Conservation (phyloP, 2,797 vertebrate species). For the Petrocephalus sullivani region DNA sequence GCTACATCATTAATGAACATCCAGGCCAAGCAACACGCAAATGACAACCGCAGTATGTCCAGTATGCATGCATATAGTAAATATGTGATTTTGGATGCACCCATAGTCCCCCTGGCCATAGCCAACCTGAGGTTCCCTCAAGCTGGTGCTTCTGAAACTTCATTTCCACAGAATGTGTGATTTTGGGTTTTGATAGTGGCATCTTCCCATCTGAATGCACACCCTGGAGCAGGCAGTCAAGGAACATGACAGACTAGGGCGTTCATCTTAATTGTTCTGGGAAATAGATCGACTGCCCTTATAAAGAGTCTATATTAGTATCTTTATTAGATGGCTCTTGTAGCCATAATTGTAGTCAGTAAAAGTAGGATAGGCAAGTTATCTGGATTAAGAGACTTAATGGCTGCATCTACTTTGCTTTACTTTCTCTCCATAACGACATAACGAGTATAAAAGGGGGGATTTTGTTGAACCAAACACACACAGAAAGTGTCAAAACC, state of each 20-base stretch:
- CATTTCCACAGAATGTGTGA: neutral
- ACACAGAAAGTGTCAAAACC: slow-evolving; percentile 38
- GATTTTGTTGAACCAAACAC: slow-evolving; percentile 33
- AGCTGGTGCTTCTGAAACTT: no score
- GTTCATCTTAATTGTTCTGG: slow-evolving; percentile 39
- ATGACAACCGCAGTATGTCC: neutral
- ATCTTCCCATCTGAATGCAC: neutral
- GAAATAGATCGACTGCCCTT: slow-evolving; percentile 52
- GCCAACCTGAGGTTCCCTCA: no score
- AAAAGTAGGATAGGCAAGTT: slow-evolving; percentile 56
- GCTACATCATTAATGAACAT: neutral
- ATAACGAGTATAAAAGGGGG: slow-evolving; percentile 46
- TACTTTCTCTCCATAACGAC: slow-evolving; percentile 54
- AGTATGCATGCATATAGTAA: neutral
- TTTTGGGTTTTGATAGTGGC: neutral
- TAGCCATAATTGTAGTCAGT: slow-evolving; percentile 61
- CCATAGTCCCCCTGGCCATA: no score
- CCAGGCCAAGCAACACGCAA: neutral
- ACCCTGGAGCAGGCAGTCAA: slow-evolving; percentile 49
- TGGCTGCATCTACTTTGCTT: slow-evolving; percentile 51
- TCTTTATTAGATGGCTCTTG: slow-evolving; percentile 62
- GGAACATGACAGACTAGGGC: slow-evolving; percentile 40
- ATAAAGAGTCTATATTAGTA: slow-evolving; percentile 64
- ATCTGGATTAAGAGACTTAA: slow-evolving; percentile 55
- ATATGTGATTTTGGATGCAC: no score